A percentile compares a stretch with the other conserved stretches of the same genome.
Conservation (phyloP, 2,888 invertebrate species). For the Agrochola litura region DNA sequence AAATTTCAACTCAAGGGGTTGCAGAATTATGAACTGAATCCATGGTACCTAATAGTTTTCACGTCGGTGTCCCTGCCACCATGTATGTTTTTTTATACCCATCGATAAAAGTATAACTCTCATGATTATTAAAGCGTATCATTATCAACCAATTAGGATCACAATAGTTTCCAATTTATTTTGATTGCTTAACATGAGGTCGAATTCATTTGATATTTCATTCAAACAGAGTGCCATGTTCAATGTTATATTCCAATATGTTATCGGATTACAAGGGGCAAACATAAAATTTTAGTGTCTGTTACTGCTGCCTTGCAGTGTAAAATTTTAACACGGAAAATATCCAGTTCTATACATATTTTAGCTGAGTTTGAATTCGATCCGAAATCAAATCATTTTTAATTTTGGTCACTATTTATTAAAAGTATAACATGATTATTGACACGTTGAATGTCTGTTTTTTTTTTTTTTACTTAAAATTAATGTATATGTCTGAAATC, state of each 20-base stretch:
- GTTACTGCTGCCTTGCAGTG: not conserved
- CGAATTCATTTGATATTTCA: slow-evolving; percentile 7
- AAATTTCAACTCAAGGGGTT: no score
- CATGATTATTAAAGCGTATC: not conserved
- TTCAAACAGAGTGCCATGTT: not conserved
- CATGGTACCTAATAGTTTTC: no score
- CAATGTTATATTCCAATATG: not conserved
- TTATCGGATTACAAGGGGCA: not conserved
- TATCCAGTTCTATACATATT: not conserved
- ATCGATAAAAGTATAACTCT: not conserved
- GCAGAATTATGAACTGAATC: no score
- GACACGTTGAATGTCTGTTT: no score
- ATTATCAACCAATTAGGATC: slow-evolving; percentile 25
- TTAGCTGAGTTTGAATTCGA: not conserved
- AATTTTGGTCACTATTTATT: not conserved
- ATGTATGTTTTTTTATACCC: not conserved
- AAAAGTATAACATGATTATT: not conserved
- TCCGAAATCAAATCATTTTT: not conserved
- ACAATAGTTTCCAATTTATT: slow-evolving; percentile 3
- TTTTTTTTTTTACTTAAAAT: not conserved
- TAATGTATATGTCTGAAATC: no score
- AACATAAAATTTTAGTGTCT: not conserved
- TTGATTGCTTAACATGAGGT: slow-evolving; percentile 20
- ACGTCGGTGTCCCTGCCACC: no score
- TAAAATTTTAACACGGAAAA: not conserved